Percentiles rank a stretch among this genome's conserved stretches.
Evolutionary conservation across 1,140 invertebrate genomes (phyloP).

Genomic region (Holotrichia oblita): DNA sequence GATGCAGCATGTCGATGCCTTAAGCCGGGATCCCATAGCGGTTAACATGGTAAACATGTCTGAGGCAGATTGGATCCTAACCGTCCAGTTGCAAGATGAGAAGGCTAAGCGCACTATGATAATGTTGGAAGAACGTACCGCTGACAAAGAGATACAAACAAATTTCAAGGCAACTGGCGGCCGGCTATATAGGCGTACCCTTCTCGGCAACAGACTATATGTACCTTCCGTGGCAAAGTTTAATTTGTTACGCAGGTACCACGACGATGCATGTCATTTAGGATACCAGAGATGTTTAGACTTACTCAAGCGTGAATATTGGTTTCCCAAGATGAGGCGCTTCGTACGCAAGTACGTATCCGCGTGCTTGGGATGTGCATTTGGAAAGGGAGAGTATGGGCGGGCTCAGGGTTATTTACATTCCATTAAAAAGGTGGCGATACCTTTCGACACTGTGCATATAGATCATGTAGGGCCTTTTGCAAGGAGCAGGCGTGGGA

Average conservation of each 20-base stretch:
- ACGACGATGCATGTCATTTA: neutral
- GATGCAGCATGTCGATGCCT: conserved; percentile 14
- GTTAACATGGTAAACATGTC: conserved; percentile 55
- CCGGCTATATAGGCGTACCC: neutral
- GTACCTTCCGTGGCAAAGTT: neutral
- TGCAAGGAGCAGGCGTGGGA: conserved; percentile 45
- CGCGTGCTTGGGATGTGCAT: neutral
- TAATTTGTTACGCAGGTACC: conserved; percentile 16
- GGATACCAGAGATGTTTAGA: conserved; percentile 16
- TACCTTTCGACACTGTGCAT: conserved; percentile 55
- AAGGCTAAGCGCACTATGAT: neutral
- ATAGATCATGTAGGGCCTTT: conserved; percentile 56
- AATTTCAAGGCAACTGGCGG: neutral
- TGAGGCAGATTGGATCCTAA: conserved; percentile 37
- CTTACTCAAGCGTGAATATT: neutral
- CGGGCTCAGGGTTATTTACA: conserved; percentile 51
- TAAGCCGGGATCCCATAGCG: neutral
- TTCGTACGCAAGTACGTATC: conserved; percentile 2
- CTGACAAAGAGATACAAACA: neutral
- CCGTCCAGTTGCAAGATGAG: conserved; percentile 9
- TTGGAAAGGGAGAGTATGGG: conserved; percentile 12
- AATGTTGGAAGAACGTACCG: neutral
- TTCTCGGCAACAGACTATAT: neutral
- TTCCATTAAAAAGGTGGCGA: conserved; percentile 53
- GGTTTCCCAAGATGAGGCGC: conserved; percentile 9